phyloP scores from a whole-genome alignment of 2,888 invertebrate genomes.

The Hydropsyche betteni region DNA sequence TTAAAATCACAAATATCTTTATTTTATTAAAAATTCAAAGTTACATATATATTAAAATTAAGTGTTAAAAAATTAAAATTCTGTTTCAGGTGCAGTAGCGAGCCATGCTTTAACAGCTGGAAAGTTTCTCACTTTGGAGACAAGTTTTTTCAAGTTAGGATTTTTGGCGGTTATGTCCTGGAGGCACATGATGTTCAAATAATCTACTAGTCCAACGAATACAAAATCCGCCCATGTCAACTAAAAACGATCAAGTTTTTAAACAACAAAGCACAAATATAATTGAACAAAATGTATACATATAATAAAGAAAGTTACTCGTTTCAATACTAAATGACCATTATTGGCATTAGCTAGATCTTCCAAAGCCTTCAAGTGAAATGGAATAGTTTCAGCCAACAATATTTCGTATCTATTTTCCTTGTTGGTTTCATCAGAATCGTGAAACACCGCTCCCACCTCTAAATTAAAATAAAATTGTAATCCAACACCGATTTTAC shows the following conservation, averaged over 20 bases:
- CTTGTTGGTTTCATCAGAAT: slow-evolving; percentile 64
- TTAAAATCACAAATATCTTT: too few species aligned
- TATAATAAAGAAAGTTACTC: slow-evolving; percentile 55
- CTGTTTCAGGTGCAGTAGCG: slow-evolving; percentile 62
- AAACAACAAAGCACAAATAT: neutral
- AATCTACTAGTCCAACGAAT: slow-evolving; percentile 62
- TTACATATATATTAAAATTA: too few species aligned
- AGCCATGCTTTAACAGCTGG: slow-evolving; percentile 67
- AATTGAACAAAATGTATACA: neutral
- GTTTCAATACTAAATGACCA: slow-evolving; percentile 68
- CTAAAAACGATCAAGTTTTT: slow-evolving; percentile 51
- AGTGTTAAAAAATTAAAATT: slow-evolving; percentile 47
- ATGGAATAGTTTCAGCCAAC: slow-evolving; percentile 65
- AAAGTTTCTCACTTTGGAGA: slow-evolving; percentile 59
- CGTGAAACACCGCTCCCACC: slow-evolving; percentile 61
- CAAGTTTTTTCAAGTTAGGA: slow-evolving; percentile 61
- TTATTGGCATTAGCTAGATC: slow-evolving; percentile 67
- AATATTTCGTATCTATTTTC: slow-evolving; percentile 61
- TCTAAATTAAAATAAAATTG: slow-evolving; percentile 52
- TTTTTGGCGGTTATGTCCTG: slow-evolving; percentile 61
- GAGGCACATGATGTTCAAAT: slow-evolving; percentile 59
- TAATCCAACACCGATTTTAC: neutral
- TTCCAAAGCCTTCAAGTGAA: slow-evolving; percentile 66
- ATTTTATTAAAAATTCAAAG: too few species aligned
- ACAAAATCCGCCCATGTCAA: slow-evolving; percentile 67